These are phyloP conservation scores for Callocephalon fimbriatum DNA, from an alignment of 2,113 vertebrate genomes.

Conservation along the genomic window DNA sequence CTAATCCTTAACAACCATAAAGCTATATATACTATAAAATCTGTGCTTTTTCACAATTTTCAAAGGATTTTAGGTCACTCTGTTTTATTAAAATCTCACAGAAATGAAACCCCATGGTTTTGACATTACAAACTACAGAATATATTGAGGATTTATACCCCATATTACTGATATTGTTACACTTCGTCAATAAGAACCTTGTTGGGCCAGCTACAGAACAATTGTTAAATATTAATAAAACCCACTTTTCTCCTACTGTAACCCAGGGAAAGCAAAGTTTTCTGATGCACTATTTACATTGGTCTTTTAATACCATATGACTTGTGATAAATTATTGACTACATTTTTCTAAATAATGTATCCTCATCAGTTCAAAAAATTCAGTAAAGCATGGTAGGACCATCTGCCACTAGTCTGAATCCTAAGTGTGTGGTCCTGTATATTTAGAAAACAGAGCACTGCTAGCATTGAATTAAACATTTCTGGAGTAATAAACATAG, in stretches of 20 bases:
- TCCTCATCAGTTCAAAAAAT: background rate
- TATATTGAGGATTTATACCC: background rate
- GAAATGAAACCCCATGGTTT: background rate
- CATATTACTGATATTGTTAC: background rate
- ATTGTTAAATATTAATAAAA: constrained; percentile 33
- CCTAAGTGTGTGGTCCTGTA: background rate
- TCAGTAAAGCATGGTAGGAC: constrained; percentile 3
- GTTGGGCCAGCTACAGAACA: background rate
- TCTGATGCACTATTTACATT: background rate
- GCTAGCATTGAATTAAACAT: background rate
- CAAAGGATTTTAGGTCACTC: background rate
- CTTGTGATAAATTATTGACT: constrained; percentile 54
- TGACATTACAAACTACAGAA: background rate
- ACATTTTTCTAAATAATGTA: constrained; percentile 50
- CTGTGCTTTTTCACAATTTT: background rate
- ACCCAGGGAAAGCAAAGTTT: background rate
- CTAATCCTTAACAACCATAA: background rate
- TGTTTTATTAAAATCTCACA: background rate
- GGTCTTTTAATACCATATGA: background rate
- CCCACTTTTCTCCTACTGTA: background rate
- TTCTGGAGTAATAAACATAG: background rate
- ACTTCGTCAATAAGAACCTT: background rate
- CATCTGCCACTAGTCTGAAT: background rate
- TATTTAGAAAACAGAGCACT: background rate
- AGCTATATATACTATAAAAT: background rate